A percentile compares a stretch with the other conserved stretches of the same genome.
These are phyloP conservation scores for Lepus europaeus DNA, from an alignment of 2,113 vertebrate genomes.

Conservation along the genomic window DNA sequence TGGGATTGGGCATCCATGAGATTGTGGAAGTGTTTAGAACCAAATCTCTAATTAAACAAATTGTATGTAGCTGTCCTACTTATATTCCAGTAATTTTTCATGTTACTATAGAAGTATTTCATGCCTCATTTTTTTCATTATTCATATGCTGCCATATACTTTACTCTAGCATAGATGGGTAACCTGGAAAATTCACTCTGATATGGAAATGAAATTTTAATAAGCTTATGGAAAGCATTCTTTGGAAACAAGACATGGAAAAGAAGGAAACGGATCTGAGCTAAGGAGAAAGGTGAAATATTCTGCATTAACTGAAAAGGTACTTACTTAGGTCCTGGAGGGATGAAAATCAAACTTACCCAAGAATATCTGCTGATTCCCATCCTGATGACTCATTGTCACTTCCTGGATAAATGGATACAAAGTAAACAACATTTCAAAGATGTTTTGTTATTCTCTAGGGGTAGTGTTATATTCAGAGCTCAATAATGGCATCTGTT, in stretches of 20 bases:
- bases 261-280: background rate
- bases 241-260: background rate
- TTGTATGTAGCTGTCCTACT: background rate
- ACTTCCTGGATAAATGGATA: background rate
- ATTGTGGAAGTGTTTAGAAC: background rate
- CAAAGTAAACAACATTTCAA: too few relatives aligned
- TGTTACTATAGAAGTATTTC: background rate
- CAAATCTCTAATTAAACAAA: background rate
- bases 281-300: background rate
- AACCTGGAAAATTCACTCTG: background rate
- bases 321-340: background rate
- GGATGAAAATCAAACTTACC: background rate
- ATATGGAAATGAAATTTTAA: background rate
- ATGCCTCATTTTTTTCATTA: background rate
- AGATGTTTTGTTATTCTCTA: background rate
- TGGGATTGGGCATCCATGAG: too few relatives aligned
- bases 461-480: background rate
- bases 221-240: background rate
- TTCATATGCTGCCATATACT: background rate
- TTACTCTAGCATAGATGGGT: background rate
- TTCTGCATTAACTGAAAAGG: background rate
- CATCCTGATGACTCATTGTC: background rate
- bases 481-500: background rate
- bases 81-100: background rate
- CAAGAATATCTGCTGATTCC: background rate